Evolutionary conservation across 2,888 invertebrate species (phyloP), one percentile per base, ranked within the genome.

Genomic region (Amblyteles armatorius): DNA sequence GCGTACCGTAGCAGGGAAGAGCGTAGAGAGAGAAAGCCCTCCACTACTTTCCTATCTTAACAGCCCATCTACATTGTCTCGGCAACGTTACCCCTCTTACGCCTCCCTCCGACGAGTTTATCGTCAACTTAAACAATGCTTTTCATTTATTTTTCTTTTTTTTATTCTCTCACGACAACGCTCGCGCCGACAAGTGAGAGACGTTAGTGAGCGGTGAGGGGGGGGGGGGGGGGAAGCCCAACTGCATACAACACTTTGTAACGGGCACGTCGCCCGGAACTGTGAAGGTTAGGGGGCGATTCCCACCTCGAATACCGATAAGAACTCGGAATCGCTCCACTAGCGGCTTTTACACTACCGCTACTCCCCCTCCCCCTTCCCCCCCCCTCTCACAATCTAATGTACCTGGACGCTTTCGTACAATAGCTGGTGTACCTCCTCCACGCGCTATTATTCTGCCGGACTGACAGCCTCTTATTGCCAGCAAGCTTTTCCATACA

Each of bases 1-100:
- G n/a, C 40, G n/a, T 11, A 19, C n/a, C n/a, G 9, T n/a, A 71
- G 9, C 40, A 33, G 69, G 67, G 52, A 48, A 36, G 76, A 65
- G 44, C 22, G 22, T 19, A 68, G 57, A 74, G 72, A 67, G 72
- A 63, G 60, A 72, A 73, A 67, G 60, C 82, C 79, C 79, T 81
- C 84, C 87, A 89, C 87, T 65, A 87, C 88, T 89, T 87, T 87
- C 89, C 87, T 93, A 93, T 93, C 93, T 92, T 91, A 92, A 92
- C 90, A 91, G 89, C 90, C 91, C 83, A 93, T 93, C 93, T 92
- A 92, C 92, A 92, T 92, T 93, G 93, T 93, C 92, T 91, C 89
- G 87, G 86, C 79, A 85, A 86, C 84, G 79, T 90, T 88, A 85
- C 81, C 84, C 86, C 87, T 85, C 86, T 81, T 84, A 76, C 79